A percentile compares a stretch with the other conserved stretches of the same genome.
Conservation (phyloP, 2,888 invertebrate genomes). For the Apamea monoglypha region DNA sequence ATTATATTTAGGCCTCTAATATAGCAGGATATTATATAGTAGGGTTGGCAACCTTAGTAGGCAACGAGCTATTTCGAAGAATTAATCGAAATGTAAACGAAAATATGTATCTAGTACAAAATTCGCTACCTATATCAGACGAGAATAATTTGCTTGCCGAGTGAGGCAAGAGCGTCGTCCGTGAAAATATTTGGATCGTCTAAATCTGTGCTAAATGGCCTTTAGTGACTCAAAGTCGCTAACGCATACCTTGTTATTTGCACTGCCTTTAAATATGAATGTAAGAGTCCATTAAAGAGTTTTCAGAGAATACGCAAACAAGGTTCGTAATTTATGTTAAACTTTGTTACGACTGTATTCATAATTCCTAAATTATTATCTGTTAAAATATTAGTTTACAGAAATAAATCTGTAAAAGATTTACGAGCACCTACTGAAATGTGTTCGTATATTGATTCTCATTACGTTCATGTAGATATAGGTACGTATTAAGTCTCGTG, state of each 20-base stretch:
- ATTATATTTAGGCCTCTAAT: neutral
- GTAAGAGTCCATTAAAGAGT: constrained; percentile 52
- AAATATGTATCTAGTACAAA: constrained; percentile 39
- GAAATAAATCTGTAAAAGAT: constrained; percentile 31
- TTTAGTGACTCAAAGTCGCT: constrained; percentile 84
- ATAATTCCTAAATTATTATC: constrained; percentile 44
- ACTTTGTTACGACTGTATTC: constrained; percentile 45
- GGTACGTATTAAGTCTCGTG: neutral
- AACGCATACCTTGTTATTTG: constrained; percentile 74
- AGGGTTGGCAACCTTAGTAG: neutral
- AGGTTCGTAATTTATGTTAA: constrained; percentile 43
- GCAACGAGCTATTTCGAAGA: neutral
- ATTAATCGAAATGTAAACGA: constrained; percentile 15
- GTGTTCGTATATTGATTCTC: constrained; percentile 44
- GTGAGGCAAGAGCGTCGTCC: constrained; percentile 83
- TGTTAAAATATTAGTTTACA: constrained; percentile 39
- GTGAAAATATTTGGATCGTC: constrained; percentile 87
- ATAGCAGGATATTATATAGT: neutral
- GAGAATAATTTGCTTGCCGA: constrained; percentile 69
- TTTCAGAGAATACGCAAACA: constrained; percentile 40
- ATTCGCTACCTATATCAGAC: constrained; percentile 53
- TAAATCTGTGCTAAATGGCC: constrained; percentile 85
- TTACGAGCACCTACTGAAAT: constrained; percentile 27
- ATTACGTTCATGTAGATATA: constrained; percentile 15
- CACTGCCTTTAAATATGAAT: constrained; percentile 61